Evolutionary conservation across 2,113 vertebrate genomes (phyloP).

Genomic region (Thymallus thymallus): DNA sequence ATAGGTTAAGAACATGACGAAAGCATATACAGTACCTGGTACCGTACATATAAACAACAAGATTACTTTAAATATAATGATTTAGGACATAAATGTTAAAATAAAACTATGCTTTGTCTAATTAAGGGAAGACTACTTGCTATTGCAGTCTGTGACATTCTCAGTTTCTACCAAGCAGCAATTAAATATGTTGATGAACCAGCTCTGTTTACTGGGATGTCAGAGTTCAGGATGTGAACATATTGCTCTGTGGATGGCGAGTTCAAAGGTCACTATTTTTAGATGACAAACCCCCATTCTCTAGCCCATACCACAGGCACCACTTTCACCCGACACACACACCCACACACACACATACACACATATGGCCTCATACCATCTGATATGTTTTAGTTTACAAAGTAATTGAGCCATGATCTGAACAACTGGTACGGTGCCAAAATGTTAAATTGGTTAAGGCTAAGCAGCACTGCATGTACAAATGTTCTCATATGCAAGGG

Average conservation of each 20-base stretch:
- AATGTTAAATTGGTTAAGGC: not conserved
- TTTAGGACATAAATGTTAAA: not conserved
- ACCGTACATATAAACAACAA: not conserved
- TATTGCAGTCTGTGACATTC: constrained; percentile 32
- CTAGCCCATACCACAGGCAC: constrained; percentile 5
- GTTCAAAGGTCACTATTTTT: constrained; percentile 60
- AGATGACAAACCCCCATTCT: constrained; percentile 33
- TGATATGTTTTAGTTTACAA: no score
- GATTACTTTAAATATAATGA: constrained; percentile 6
- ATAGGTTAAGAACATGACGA: not conserved
- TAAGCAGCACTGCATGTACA: constrained; percentile 1
- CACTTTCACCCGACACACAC: not conserved
- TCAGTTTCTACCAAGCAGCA: constrained; percentile 47
- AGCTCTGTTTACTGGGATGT: constrained; percentile 60
- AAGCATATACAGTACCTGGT: no score
- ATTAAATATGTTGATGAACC: constrained; percentile 61
- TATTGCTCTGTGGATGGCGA: constrained; percentile 32
- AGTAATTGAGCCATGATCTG: no score
- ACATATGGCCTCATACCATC: not conserved
- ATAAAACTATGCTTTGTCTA: constrained; percentile 37
- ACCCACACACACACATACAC: not conserved
- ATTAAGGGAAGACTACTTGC: constrained; percentile 39
- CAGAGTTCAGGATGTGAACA: constrained; percentile 44
- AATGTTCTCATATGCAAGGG: not conserved
- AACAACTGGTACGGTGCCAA: no score